Conservation (phyloP, 1,140 invertebrate species). For the Ostrea denselamellosa region DNA sequence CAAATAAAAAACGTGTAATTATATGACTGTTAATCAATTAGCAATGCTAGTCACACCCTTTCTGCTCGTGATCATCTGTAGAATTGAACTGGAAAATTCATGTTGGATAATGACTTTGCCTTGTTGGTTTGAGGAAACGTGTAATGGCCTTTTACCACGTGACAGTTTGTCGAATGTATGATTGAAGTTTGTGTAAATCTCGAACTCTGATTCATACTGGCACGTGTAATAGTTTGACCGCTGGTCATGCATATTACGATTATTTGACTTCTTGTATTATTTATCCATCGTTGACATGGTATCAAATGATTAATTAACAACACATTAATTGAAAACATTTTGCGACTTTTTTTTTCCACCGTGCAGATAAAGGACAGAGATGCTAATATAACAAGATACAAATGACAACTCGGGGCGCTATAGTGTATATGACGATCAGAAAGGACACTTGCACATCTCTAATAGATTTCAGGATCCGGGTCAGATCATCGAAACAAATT, state of each 20-base stretch:
- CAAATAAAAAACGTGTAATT: not conserved
- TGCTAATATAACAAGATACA: no score
- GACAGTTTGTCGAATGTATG: not conserved
- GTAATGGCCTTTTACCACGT: not conserved
- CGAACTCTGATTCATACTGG: not conserved
- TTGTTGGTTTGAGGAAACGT: not conserved
- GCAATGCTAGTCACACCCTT: not conserved
- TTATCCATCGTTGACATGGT: not conserved
- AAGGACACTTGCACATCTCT: no score
- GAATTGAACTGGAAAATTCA: not conserved
- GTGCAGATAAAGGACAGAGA: no score
- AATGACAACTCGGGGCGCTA: no score
- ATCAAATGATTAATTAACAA: not conserved
- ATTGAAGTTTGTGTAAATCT: not conserved
- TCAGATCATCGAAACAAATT: no score
- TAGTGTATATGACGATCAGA: no score
- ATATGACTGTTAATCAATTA: not conserved
- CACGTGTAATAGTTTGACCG: slow-evolving; percentile 13
- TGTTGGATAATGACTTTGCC: not conserved
- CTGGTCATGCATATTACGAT: not conserved
- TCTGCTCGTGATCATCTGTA: not conserved
- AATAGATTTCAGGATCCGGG: no score
- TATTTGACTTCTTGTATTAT: not conserved
- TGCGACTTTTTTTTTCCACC: no score
- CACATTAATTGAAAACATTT: no score